These are phyloP conservation scores for Upupa epops DNA, from an alignment of 2,113 vertebrate species.

Conservation along the genomic window DNA sequence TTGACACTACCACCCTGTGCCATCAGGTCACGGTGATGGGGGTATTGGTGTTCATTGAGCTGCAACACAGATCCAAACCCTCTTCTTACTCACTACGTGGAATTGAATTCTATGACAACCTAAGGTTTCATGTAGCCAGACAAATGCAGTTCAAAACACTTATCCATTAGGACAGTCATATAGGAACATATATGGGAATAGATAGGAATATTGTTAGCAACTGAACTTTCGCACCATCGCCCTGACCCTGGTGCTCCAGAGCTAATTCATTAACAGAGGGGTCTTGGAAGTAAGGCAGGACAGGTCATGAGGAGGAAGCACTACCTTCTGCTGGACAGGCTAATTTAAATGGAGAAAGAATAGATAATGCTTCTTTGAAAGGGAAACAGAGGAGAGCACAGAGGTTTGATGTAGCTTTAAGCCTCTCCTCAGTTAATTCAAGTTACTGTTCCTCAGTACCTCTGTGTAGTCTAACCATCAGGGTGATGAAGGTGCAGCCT, in stretches of 20 bases:
- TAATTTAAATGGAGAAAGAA: neutral
- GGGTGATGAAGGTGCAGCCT: neutral
- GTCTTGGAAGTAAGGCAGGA: neutral
- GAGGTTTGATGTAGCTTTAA: neutral
- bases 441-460: neutral
- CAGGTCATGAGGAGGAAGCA: neutral
- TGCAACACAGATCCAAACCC: neutral
- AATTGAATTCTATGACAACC: neutral
- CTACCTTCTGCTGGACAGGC: neutral
- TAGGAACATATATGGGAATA: no score
- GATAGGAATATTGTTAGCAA: no score
- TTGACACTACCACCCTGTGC: neutral
- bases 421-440: neutral
- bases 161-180: neutral
- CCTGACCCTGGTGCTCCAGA: neutral
- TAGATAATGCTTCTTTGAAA: neutral
- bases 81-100: no score
- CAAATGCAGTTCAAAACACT: neutral
- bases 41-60: neutral
- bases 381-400: neutral
- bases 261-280: neutral
- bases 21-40: neutral
- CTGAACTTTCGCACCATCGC: no score
- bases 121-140: neutral
- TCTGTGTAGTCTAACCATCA: neutral